Evolutionary conservation across 2,797 vertebrate species (phyloP).

Genomic region (Amphiprion clarkii): DNA sequence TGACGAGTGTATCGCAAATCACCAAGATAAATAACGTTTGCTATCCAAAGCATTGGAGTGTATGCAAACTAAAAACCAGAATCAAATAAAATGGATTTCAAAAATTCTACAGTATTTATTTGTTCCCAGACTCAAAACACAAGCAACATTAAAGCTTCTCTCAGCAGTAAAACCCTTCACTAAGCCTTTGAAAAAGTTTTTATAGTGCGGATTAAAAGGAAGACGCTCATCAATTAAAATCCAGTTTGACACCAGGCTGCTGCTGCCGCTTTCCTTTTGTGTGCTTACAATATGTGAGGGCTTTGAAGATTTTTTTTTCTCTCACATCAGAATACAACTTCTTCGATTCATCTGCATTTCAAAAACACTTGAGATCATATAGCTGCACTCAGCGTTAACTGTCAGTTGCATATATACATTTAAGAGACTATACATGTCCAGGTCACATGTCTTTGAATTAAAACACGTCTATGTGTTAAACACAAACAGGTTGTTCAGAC

Average conservation of each 20-base stretch:
- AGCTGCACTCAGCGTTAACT: slow-evolving; percentile 30
- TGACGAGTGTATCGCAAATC: slow-evolving; percentile 41
- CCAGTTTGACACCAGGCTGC: slow-evolving; percentile 38
- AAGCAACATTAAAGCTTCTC: slow-evolving; percentile 28
- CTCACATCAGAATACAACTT: slow-evolving; percentile 15
- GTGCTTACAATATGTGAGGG: slow-evolving; percentile 25
- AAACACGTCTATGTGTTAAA: slow-evolving; percentile 11
- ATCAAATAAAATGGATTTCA: slow-evolving; percentile 38
- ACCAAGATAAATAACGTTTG: slow-evolving; percentile 28
- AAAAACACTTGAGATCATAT: slow-evolving; percentile 30
- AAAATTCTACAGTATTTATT: slow-evolving; percentile 21
- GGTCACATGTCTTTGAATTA: slow-evolving; percentile 2
- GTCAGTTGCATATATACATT: background rate
- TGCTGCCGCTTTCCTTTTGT: slow-evolving; percentile 34
- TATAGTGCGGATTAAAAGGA: slow-evolving; percentile 31
- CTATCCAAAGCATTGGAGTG: slow-evolving; percentile 29
- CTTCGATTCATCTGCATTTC: slow-evolving; percentile 48
- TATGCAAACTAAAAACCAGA: slow-evolving; percentile 35
- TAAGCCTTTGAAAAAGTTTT: slow-evolving; percentile 43
- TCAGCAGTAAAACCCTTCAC: slow-evolving; percentile 17
- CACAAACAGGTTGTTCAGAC: slow-evolving; percentile 26
- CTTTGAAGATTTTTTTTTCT: slow-evolving; percentile 44
- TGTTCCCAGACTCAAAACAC: slow-evolving; percentile 29
- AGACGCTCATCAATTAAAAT: slow-evolving; percentile 52
- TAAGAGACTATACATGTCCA: background rate